Conservation (phyloP, 37 sponge, comb jelly and placozoan genomes). For the Corticium candelabrum region DNA sequence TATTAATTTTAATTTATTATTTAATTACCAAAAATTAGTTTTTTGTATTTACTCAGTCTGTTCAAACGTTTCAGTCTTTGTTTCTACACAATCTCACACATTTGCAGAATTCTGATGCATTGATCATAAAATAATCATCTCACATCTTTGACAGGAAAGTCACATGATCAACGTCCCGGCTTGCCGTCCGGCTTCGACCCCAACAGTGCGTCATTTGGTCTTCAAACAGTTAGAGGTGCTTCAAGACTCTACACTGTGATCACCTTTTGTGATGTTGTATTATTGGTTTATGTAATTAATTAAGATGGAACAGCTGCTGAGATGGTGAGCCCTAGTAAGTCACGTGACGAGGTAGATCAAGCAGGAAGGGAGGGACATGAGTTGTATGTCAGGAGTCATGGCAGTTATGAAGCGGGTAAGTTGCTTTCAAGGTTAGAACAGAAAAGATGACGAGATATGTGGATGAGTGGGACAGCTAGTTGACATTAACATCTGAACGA, state of each 20-base stretch:
- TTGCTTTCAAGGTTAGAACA: too few species aligned
- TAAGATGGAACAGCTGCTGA: conserved; percentile 57
- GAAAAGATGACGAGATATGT: too few species aligned
- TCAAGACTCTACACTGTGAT: background rate
- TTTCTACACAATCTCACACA: too few species aligned
- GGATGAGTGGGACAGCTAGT: too few species aligned
- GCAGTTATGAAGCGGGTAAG: conserved; percentile 9
- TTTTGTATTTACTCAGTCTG: too few species aligned
- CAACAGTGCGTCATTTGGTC: background rate
- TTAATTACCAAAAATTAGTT: too few species aligned
- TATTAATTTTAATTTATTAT: too few species aligned
- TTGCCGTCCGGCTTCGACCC: conserved; percentile 45
- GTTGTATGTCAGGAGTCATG: conserved; percentile 65
- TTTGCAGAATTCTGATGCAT: too few species aligned
- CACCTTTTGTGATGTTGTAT: background rate
- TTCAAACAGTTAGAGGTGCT: background rate
- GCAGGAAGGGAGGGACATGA: conserved; percentile 51
- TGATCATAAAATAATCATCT: too few species aligned
- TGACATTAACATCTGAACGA: too few species aligned
- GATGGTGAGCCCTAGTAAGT: conserved; percentile 78
- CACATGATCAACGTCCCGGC: conserved; percentile 45
- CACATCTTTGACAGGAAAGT: conserved; percentile 36
- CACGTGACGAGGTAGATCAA: conserved; percentile 36
- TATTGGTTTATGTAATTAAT: conserved; percentile 2
- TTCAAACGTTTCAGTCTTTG: too few species aligned